phyloP scores from a whole-genome alignment of 2,888 invertebrate genomes.

The Spisula solida region DNA sequence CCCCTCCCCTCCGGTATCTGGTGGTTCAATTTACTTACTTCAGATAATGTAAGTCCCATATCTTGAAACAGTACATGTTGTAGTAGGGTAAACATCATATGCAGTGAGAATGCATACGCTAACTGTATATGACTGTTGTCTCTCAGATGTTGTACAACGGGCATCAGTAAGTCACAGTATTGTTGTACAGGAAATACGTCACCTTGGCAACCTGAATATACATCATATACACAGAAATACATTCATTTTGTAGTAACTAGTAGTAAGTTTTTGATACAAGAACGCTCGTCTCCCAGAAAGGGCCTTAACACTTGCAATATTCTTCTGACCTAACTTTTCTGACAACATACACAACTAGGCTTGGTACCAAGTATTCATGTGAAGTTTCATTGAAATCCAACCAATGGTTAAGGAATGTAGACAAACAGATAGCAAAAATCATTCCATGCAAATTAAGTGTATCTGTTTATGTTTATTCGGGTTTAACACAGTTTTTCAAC shows the following conservation, averaged over 20 bases:
- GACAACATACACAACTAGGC: too few relatives aligned
- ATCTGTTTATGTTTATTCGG: too few relatives aligned
- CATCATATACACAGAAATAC: background rate
- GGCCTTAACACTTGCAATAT: too few relatives aligned
- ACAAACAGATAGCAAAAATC: too few relatives aligned
- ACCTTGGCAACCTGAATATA: slow-evolving; percentile 27
- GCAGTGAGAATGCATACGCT: slow-evolving; percentile 73
- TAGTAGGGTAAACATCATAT: slow-evolving; percentile 71
- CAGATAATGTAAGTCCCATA: slow-evolving; percentile 72
- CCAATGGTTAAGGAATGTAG: too few relatives aligned
- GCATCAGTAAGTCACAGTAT: slow-evolving; percentile 67
- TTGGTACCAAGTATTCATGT: too few relatives aligned
- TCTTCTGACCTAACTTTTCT: too few relatives aligned
- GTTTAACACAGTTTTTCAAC: too few relatives aligned
- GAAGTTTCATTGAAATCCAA: too few relatives aligned
- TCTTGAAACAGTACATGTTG: slow-evolving; percentile 70
- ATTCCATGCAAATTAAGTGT: too few relatives aligned
- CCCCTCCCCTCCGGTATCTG: background rate
- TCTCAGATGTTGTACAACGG: slow-evolving; percentile 74
- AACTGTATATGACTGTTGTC: slow-evolving; percentile 80
- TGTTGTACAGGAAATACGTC: slow-evolving; percentile 32
- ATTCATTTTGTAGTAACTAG: background rate
- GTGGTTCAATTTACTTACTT: slow-evolving; percentile 48
- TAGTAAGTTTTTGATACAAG: too few relatives aligned
- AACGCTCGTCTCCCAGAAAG: too few relatives aligned